Percentiles rank a stretch among this genome's conserved stretches.
Conservation (phyloP, 64 coral and sea anemone genomes). For the Porites lutea region DNA sequence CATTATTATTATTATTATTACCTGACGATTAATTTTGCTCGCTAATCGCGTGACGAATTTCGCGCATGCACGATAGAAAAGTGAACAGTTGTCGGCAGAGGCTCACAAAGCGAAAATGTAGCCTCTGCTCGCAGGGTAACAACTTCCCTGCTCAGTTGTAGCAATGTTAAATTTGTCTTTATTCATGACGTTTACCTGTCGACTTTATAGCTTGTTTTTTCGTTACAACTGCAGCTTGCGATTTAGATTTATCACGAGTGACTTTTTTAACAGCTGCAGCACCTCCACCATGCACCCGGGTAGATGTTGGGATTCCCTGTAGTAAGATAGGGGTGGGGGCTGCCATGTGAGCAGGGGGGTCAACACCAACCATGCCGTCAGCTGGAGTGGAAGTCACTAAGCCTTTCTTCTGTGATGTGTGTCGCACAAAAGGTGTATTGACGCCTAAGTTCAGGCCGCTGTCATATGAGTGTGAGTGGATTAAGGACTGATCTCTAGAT, state of each 20-base stretch:
- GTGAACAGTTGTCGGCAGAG: too few relatives aligned
- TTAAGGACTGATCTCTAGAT: slow-evolving; percentile 25
- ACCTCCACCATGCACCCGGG: background rate
- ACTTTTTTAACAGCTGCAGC: background rate
- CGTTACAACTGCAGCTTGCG: background rate
- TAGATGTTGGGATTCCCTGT: slow-evolving; percentile 27
- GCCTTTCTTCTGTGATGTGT: slow-evolving; percentile 41
- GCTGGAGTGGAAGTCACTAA: slow-evolving; percentile 87
- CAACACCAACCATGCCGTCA: slow-evolving; percentile 43
- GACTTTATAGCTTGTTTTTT: background rate
- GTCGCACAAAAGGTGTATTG: slow-evolving; percentile 47
- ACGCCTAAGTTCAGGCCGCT: slow-evolving; percentile 2
- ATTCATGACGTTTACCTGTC: background rate
- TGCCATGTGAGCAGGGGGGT: slow-evolving; percentile 50
- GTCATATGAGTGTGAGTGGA: background rate
- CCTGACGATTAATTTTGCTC: too few relatives aligned
- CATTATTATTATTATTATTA: too few relatives aligned
- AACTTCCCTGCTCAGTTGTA: too few relatives aligned
- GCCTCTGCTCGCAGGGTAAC: too few relatives aligned
- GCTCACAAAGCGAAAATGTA: too few relatives aligned
- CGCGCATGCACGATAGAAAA: too few relatives aligned
- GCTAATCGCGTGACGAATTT: too few relatives aligned
- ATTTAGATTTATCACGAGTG: slow-evolving; percentile 13
- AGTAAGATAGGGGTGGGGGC: slow-evolving; percentile 81
- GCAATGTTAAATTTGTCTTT: too few relatives aligned